Evolutionary conservation across 2,888 invertebrate species (phyloP).

Genomic region (Bimastos eiseni): DNA sequence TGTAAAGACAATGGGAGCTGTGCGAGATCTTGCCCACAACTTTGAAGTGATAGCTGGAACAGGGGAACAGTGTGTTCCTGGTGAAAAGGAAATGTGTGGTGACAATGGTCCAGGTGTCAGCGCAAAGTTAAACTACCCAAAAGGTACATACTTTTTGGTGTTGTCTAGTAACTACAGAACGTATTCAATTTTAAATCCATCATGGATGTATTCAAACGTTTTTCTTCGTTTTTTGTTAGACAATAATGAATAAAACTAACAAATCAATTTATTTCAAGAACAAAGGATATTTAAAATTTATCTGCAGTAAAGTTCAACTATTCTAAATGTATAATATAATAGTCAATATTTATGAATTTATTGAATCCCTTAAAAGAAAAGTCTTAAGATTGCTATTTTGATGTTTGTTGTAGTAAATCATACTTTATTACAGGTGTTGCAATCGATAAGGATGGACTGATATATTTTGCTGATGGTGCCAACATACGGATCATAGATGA

Average conservation of each 20-base stretch:
- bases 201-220: not conserved
- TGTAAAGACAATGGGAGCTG: conserved; percentile 60
- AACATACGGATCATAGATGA: conserved; percentile 91
- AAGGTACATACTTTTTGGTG: conserved; percentile 69
- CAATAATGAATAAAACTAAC: not conserved
- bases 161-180: not conserved
- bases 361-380: not conserved
- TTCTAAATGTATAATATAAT: not conserved
- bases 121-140: conserved; percentile 85
- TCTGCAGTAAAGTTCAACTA: not conserved
- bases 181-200: not conserved
- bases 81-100: conserved; percentile 78
- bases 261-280: not conserved
- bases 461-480: conserved; percentile 96
- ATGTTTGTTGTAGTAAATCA: not conserved
- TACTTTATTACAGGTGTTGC: conserved; percentile 74
- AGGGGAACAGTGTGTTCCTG: conserved; percentile 79
- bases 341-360: not conserved
- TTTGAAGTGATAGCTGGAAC: conserved; percentile 94
- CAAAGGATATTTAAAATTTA: not conserved
- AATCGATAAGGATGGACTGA: conserved; percentile 89
- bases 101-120: conserved; percentile 88
- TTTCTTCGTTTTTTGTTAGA: not conserved
- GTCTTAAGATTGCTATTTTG: not conserved
- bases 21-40: conserved; percentile 67